These are phyloP conservation scores for Planococcus citri DNA, from an alignment of 1,140 invertebrate genomes.

Conservation along the genomic window DNA sequence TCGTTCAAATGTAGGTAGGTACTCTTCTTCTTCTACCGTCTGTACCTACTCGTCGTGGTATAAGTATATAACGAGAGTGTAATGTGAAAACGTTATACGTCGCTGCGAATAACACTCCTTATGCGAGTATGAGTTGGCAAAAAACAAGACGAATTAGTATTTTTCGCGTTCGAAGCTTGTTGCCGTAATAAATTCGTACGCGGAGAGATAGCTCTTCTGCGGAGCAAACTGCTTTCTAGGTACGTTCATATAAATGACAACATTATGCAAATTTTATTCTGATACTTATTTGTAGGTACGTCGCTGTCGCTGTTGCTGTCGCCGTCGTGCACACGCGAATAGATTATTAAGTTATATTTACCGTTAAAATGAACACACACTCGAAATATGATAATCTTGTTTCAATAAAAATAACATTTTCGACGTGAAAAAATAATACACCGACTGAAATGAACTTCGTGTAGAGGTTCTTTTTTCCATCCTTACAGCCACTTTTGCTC, in stretches of 20 bases:
- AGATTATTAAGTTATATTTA: neutral
- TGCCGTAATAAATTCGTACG: neutral
- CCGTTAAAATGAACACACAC: neutral
- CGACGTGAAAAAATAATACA: neutral
- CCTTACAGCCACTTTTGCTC: no score
- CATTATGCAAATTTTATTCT: slow-evolving; percentile 8
- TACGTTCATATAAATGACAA: neutral
- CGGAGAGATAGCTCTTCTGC: neutral
- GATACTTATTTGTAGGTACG: slow-evolving; percentile 8
- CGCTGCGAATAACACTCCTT: no score
- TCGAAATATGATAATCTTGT: neutral
- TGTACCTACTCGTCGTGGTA: no score
- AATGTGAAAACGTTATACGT: no score
- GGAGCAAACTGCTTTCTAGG: neutral
- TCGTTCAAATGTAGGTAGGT: no score
- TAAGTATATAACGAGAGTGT: no score
- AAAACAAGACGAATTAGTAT: neutral
- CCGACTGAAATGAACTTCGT: no score
- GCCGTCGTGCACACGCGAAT: neutral
- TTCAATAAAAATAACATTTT: neutral
- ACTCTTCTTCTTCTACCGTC: no score
- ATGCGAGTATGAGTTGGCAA: no score
- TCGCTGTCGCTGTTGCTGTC: no score
- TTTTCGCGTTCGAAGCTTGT: no score
- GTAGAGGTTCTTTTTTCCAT: no score